Base-by-base conservation (phyloP, 2,888 invertebrate species). In the Nematopogon swammerdamellus region DNA sequence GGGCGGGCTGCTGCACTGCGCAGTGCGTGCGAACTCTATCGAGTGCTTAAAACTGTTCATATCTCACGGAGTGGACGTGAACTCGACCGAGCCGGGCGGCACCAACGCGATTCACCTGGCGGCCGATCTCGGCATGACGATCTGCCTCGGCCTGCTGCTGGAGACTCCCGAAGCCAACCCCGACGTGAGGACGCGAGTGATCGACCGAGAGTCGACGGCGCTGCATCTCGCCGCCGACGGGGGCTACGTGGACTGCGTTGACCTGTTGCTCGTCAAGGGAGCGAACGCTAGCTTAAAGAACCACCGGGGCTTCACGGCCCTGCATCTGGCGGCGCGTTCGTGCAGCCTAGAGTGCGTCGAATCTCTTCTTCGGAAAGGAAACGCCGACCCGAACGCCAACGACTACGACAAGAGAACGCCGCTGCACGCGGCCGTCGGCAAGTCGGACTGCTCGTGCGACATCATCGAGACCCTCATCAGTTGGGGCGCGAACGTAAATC, bases 151-250 rank as follows among this genome's bases (percentile, higher is more conserved):
- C 56, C 85, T 91, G 56, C 81, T 95, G 56, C 65, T 92, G 43
- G 88, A 89, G 57, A 85, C 87, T 4, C 87, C 91, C 46, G 83
- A 85, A 52, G 83, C 85, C 1, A 86, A 91, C 60, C 81, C 89
- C 1, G 85, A 91, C 59, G 83, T 85, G 0, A 80, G 85, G 53
- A 88, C 89, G 44, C 74, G 84, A 54, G 83, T 85, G 25, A 83
- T 86, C 4, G 89, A 88, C 51, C 87, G 89, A 58, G 88, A 89
- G 55, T 86, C 89, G 11, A 91, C 90, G 0, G 87, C 92, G 1
- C 63, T 93, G 50, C 95, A 95, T 74, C 73, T 95, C 54, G 93
- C 95, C 0, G 93, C 95, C 1, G 94, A 94, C 63, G 91, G 91
- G 50, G 93, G 94, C 1, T 91, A 91, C 62, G 84, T 84, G 11